These are phyloP conservation scores for Smittia sp. DNA, from an alignment of 2,888 invertebrate genomes.

Conservation along the genomic window DNA sequence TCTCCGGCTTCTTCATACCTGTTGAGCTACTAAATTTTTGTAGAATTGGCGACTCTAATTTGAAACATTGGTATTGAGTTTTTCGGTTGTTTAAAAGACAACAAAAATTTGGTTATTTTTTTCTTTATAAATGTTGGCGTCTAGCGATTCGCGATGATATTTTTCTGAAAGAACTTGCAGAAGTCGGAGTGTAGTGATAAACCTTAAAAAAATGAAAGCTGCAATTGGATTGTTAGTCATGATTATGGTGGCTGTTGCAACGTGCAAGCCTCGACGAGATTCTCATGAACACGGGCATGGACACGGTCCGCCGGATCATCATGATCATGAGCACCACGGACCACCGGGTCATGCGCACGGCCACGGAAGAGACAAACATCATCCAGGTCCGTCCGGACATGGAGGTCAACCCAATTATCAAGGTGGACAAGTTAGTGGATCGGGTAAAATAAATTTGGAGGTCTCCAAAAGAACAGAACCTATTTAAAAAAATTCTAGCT, in stretches of 20 bases:
- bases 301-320: too few species aligned
- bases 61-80: too few species aligned
- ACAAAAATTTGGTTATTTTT: background rate
- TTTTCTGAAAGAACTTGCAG: background rate
- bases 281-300: too few species aligned
- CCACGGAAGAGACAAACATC: background rate
- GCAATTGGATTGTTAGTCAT: background rate
- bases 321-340: background rate
- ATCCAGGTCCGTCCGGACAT: background rate
- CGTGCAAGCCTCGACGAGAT: too few species aligned
- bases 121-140: background rate
- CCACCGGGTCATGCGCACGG: background rate
- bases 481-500: slow-evolving; percentile 4
- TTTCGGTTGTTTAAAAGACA: too few species aligned
- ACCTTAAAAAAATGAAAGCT: slow-evolving; percentile 9
- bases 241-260: background rate
- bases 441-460: background rate
- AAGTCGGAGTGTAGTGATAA: background rate
- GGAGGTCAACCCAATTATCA: background rate
- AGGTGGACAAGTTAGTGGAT: slow-evolving; percentile 1
- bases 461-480: too few species aligned
- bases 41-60: too few species aligned
- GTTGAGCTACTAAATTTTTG: too few species aligned
- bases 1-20: too few species aligned
- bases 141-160: background rate